A percentile compares a stretch with the other conserved stretches of the same genome.
Conservation (phyloP, 2,888 invertebrate genomes). For the Desoria tigrina region DNA sequence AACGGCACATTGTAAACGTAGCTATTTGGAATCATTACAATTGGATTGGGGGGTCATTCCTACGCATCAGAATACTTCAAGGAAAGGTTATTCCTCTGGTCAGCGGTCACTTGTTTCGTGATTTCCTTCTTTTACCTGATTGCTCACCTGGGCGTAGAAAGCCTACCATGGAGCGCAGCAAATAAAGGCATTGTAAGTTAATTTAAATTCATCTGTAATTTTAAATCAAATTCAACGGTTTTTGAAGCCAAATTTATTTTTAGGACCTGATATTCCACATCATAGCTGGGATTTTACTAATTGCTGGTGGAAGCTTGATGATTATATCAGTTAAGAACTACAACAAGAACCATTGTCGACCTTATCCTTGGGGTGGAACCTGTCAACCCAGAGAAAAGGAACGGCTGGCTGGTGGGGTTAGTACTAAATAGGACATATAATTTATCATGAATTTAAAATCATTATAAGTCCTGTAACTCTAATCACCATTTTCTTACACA, state of each 20-base stretch:
- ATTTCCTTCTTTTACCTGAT: slow-evolving; percentile 32
- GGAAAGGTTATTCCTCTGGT: slow-evolving; percentile 34
- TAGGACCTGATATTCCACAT: slow-evolving; percentile 42
- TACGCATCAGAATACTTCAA: slow-evolving; percentile 22
- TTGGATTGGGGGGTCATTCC: slow-evolving; percentile 31
- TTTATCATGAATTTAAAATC: slow-evolving; percentile 6
- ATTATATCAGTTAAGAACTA: slow-evolving; percentile 32
- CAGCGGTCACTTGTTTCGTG: slow-evolving; percentile 27
- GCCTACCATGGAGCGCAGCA: slow-evolving; percentile 17
- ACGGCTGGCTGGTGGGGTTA: slow-evolving; percentile 43
- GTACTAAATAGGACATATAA: slow-evolving; percentile 2
- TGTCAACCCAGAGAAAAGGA: slow-evolving; percentile 14
- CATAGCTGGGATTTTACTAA: slow-evolving; percentile 33
- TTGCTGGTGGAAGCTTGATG: slow-evolving; percentile 41
- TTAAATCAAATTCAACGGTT: slow-evolving; percentile 5
- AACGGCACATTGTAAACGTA: no score
- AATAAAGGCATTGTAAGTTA: slow-evolving; percentile 31
- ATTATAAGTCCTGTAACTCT: no score
- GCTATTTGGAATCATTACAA: slow-evolving; percentile 37
- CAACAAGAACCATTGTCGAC: slow-evolving; percentile 1
- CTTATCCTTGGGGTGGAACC: not conserved
- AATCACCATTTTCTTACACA: not conserved
- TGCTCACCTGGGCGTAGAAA: slow-evolving; percentile 14
- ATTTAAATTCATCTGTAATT: slow-evolving; percentile 2
- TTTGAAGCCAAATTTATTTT: no score